Conservation (phyloP, 2,888 invertebrate genomes). For the Caenorhabditis panamensis region DNA sequence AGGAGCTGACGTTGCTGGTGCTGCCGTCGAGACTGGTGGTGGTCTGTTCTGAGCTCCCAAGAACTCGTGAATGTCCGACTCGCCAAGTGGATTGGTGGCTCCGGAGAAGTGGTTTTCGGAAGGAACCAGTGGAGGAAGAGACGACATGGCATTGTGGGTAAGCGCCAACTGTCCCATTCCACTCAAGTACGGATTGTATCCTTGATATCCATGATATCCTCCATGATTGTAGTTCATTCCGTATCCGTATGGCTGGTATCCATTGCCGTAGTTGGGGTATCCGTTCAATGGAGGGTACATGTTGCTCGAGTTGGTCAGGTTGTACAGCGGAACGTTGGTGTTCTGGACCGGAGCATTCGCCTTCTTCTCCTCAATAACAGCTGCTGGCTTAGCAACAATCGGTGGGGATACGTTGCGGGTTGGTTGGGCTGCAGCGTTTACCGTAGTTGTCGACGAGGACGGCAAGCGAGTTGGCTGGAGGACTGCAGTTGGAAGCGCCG, state of each 20-base stretch:
- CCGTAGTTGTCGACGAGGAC: neutral
- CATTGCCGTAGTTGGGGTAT: slow-evolving; percentile 34
- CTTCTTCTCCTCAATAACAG: slow-evolving; percentile 13
- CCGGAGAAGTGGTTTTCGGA: slow-evolving; percentile 39
- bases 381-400: neutral
- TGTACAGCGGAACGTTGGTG: slow-evolving; percentile 53
- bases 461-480: slow-evolving; percentile 52
- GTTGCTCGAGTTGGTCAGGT: slow-evolving; percentile 53
- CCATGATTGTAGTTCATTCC: slow-evolving; percentile 24
- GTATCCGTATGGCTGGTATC: slow-evolving; percentile 26
- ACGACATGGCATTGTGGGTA: slow-evolving; percentile 17
- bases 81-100: slow-evolving; percentile 33
- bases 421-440: slow-evolving; percentile 4
- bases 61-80: slow-evolving; percentile 45
- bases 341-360: neutral
- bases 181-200: slow-evolving; percentile 29
- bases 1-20: neutral
- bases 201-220: slow-evolving; percentile 11
- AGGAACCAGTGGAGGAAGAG: slow-evolving; percentile 29
- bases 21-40: neutral
- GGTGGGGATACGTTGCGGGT: slow-evolving; percentile 23
- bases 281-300: slow-evolving; percentile 35
- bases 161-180: slow-evolving; percentile 44
- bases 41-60: slow-evolving; percentile 20
- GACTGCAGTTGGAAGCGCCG: slow-evolving; percentile 37